Conservation (phyloP, 2,113 vertebrate species). For the Oncorhynchus gorbuscha region DNA sequence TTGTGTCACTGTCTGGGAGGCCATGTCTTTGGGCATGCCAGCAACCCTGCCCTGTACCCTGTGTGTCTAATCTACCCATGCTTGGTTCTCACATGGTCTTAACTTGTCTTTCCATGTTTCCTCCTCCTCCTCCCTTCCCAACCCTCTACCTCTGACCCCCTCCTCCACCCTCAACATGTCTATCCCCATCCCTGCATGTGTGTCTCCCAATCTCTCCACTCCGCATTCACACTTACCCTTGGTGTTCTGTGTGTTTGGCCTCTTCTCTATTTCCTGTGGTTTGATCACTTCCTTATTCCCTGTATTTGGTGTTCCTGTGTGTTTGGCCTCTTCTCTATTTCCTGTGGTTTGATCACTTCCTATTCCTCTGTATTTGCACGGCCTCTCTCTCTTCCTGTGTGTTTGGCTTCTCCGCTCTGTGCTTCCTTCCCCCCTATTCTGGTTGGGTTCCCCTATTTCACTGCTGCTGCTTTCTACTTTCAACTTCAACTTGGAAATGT, state of each 20-base stretch:
- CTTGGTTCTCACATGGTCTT: conserved; percentile 29
- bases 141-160: neutral
- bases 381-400: conserved; percentile 9
- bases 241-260: conserved; percentile 2
- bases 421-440: neutral
- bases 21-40: conserved; percentile 19
- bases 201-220: neutral
- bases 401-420: conserved; percentile 5
- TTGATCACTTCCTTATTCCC: conserved; percentile 25
- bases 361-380: conserved; percentile 13
- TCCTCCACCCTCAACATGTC: neutral
- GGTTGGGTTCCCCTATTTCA: conserved; percentile 10
- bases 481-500: neutral
- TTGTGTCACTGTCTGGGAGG: conserved; percentile 8
- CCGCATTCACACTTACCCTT: neutral
- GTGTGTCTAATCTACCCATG: conserved; percentile 23
- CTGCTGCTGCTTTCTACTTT: neutral
- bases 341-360: conserved; percentile 14
- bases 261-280: neutral
- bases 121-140: neutral
- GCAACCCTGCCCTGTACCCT: conserved; percentile 19
- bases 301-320: conserved; percentile 1
- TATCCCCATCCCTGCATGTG: neutral
- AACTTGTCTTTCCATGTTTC: conserved; percentile 32
- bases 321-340: neutral